These are phyloP conservation scores for Carettochelys insculpta DNA, from an alignment of 2,113 vertebrate species.

Conservation along the genomic window DNA sequence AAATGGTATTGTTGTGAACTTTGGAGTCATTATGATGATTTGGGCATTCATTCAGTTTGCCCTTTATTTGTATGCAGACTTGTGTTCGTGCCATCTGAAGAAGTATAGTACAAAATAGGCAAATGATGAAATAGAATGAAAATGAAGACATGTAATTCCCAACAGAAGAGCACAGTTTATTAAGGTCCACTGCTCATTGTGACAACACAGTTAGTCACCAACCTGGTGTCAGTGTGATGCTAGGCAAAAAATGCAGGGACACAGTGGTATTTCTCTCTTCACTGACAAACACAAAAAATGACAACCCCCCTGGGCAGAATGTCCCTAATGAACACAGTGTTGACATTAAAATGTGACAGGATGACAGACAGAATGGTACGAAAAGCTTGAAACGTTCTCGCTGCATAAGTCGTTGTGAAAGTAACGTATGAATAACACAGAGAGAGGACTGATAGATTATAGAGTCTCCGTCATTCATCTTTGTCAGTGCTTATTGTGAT, in stretches of 20 bases:
- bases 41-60: background rate
- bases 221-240: background rate
- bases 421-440: slow-evolving; percentile 50
- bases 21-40: background rate
- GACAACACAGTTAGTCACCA: background rate
- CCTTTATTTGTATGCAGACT: background rate
- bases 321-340: slow-evolving; percentile 44
- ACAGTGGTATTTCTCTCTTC: slow-evolving; percentile 23
- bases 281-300: slow-evolving; percentile 52
- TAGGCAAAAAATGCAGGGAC: background rate
- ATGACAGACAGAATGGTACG: slow-evolving; percentile 50
- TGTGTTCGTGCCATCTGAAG: background rate
- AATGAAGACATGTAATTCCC: background rate
- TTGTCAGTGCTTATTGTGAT: slow-evolving; percentile 33
- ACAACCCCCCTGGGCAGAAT: slow-evolving; percentile 9
- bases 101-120: background rate
- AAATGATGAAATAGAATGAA: background rate
- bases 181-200: slow-evolving; percentile 14
- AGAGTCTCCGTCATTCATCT: slow-evolving; percentile 55
- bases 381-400: slow-evolving; percentile 53
- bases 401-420: slow-evolving; percentile 30
- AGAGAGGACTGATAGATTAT: slow-evolving; percentile 41
- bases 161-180: background rate
- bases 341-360: slow-evolving; percentile 67
- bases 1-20: background rate